Base-by-base conservation (phyloP, 1,140 invertebrate species). In the Patella vulgata region DNA sequence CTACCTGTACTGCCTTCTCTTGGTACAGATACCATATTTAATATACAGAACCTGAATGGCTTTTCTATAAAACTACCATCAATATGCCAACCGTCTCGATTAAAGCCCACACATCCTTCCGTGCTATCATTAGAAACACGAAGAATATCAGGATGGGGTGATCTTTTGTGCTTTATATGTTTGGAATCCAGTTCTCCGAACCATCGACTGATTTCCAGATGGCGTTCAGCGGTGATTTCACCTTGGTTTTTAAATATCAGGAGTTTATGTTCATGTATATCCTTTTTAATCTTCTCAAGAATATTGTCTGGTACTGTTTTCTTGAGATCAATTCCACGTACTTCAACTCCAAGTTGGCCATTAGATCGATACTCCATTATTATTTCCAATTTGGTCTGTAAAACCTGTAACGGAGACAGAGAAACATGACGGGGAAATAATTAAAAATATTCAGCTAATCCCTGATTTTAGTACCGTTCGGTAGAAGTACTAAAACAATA, bases 31-130 rank as follows among this genome's bases (percentile, higher is more conserved):
- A 73, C 77, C 78, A 85, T 83, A 50, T 84, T 77, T 60, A 84
- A 84, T 6, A 85, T 56, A 30, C 84, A 79, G 64, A 83, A 85
- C n/a, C 73, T 65, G 72, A 85, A 85, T 28, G 84, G 84, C 36
- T 80, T 75, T n/a, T 70, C 72, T 69, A 85, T 84, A 60, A 85
- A 85, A 59, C 84, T 84, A 0, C 85, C 85, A 76, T 86, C 85
- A 46, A 86, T 85, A 59, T 86, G 85, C 85, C 85, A 86, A 19
- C 84, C 85, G n/a, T 83, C 85, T 62, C 83, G 71, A 1, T 84
- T 84, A 54, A 86, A 83, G 67, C 82, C 80, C 52, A 77, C 83
- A 39, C 83, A 85, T 9, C 85, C 85, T 75, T 86, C 84, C 40
- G 66, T 70, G 36, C 71, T 66, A 57, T 85, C 78, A 67, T 86